These are phyloP conservation scores for Chelidonichthys spinosus DNA, from an alignment of 2,797 vertebrate genomes.

Conservation along the genomic window DNA sequence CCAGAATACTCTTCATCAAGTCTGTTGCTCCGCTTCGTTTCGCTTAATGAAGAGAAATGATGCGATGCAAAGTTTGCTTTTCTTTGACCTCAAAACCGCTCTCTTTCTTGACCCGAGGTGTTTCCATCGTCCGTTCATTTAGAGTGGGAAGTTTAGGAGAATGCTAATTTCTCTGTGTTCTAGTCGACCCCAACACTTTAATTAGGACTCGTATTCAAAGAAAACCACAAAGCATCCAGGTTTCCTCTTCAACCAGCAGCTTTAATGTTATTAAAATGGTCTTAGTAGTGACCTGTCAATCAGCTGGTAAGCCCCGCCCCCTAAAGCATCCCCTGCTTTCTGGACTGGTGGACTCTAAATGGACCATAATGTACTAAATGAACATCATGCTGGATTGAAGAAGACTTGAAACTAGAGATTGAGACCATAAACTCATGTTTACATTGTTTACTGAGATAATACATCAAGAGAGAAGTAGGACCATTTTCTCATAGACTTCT, in stretches of 20 bases:
- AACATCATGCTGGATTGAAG: no score
- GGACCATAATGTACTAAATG: no score
- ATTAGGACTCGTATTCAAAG: conserved; percentile 19
- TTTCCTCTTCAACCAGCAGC: background rate
- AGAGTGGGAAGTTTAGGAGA: conserved; percentile 41
- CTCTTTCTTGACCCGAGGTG: conserved; percentile 57
- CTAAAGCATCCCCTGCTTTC: no score
- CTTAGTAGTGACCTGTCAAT: no score
- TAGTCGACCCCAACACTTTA: no score
- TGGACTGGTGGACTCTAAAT: no score
- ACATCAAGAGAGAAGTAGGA: no score
- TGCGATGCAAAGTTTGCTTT: conserved; percentile 47
- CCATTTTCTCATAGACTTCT: no score
- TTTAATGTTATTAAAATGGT: background rate
- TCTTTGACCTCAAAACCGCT: conserved; percentile 68
- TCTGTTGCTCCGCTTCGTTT: conserved; percentile 60
- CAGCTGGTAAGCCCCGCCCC: no score
- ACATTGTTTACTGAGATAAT: no score
- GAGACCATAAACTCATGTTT: no score
- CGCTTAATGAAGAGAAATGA: conserved; percentile 73
- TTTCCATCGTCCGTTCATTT: conserved; percentile 41
- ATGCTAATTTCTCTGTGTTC: conserved; percentile 30
- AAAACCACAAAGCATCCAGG: background rate
- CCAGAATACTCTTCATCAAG: conserved; percentile 62
- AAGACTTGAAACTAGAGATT: no score